Evolutionary conservation across 2,113 vertebrate species (phyloP), one percentile per base, ranked within the genome.

Genomic region (Furnarius figulus): DNA sequence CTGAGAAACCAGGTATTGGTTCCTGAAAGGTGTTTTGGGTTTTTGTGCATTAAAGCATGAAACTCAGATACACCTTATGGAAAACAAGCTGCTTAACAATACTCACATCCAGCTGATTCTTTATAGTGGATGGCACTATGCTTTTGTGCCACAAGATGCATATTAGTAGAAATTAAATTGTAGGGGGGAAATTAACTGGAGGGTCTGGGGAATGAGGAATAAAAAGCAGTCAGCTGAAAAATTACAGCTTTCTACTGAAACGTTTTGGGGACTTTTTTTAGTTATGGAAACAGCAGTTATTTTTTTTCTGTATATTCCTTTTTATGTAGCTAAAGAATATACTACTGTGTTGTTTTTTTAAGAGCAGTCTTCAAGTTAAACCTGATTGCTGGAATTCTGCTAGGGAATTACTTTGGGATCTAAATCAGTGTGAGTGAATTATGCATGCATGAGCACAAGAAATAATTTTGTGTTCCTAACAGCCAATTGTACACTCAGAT

Each of bases 391-490:
- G 73, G 83, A 67, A 52, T 90, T 78, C 68, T 93, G 52, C 44
- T 87, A 40, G 56, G 65, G 68, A 95, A 71, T 95, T 74, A 85
- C 80, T 93, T 77, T 37, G 71, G 74, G 92, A 73, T 90, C 82
- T 80, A 89, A 93, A 94, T 90, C 71, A 55, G 39, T 44, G 46
- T 2, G 1, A 85, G 87, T 78, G 67, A 91, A 94, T 94, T 94
- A 93, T 91, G 90, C 74, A 91, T 93, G 85, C 92, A 85, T 42
- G 77, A 89, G 70, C 35, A 40, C 47, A 75, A 92, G 44, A 84
- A 93, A 72, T 90, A 85, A 87, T 95, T 92, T 71, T 88, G 79
- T 95, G 86, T 95, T 93, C 47, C 2, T 90, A 93, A 89, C 93
- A 87, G 70, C 61, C 94, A 52, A 49, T 96, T 95, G 96, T 96